Evolutionary conservation across 2,888 invertebrate species (phyloP), one percentile per base, ranked within the genome.

Genomic region (Chloromyia formosa): DNA sequence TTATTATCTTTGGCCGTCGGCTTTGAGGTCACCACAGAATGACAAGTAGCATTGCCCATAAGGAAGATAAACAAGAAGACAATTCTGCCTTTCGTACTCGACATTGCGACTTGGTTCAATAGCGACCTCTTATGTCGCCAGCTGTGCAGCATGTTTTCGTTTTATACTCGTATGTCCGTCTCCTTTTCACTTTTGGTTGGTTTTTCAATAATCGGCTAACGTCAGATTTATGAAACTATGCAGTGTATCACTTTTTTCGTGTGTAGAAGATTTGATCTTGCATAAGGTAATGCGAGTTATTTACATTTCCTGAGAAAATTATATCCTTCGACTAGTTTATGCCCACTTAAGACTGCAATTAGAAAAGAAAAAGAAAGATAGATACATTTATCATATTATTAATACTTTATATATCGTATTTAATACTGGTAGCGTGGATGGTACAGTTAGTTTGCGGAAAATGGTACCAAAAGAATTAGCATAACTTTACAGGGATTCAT

Each of bases 251-350:
- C 27, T 45, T n/a, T 16, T 60, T 60, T 40, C 14, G 10, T 74
- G 14, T 20, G 27, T 69, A 42, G 23, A 16, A 35, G 35, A 18
- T 40, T 40, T 4, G 16, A 9, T 62, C 35, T 40, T 22, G 66
- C 49, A 45, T 35, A 69, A n/a, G 2, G 23, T 42, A n/a, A 71
- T 79, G 80, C 81, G 81, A 82, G 35, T 82, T 78, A 79, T 81
- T 83, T 81, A 82, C 83, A 83, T 82, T 76, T 80, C 81, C 81
- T 79, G 78, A 76, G 74, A 61, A 75, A 66, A 77, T 75, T 45
- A 49, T 40, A 2, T 54, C 40, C 27, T 66, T 35, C 12, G 69
- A 56, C 69, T 35, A 56, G 56, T 35, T 62, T 66, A 49, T 27
- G 45, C n/a, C n/a, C 45, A 45, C 18, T 53, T 16, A 53, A 16